Base-by-base conservation (phyloP, 2,113 vertebrate genomes). In the Notothenia rossii region DNA sequence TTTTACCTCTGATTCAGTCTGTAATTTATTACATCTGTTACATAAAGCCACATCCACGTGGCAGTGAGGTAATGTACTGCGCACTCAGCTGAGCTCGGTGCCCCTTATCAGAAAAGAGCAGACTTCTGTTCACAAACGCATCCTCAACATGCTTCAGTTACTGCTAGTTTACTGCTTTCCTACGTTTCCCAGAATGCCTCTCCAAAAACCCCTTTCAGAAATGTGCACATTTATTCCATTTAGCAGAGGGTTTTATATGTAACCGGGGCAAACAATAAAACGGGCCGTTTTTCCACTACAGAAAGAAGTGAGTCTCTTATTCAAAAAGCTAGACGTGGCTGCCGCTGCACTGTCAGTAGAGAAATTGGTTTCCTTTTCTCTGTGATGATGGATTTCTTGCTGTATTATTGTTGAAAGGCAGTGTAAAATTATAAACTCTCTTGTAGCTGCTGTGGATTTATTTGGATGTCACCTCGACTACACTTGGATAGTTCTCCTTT, bases 11-110 rank as follows among this genome's bases (percentile, higher is more conserved):
- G 72, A 88, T 89, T 73, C 77, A 85, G 73, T 76, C 75, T 84
- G 64, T 88, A 84, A 89, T 86, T 83, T 60, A 85, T 86, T 87
- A 84, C 84, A 81, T 83, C 72, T 80, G 81, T 75, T 71, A 76
- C 55, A 61, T 55, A 20, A 56, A 33, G 20, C 50, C 18, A 2
- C 59, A 55, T 63, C 55, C 54, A 56, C 33, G 45, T 79, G 36
- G 75, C 18, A 36, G 63, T 82, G 73, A 76, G 51, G 36, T 80
- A 45, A 84, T 80, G 56, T 9, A 4, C 46, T 2, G 22, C n/a
- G 20, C 60, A 70, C 67, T 72, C 61, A 46, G 48, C 68, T 50
- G 33, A 74, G 53, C 33, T 48, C 18, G 59, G 48, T 25, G 58
- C 11, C 43, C 36, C 66, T 69, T 61, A 78, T 76, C 65, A 64